These are phyloP conservation scores for Nibea albiflora DNA, from an alignment of 2,113 vertebrate genomes.

Conservation along the genomic window DNA sequence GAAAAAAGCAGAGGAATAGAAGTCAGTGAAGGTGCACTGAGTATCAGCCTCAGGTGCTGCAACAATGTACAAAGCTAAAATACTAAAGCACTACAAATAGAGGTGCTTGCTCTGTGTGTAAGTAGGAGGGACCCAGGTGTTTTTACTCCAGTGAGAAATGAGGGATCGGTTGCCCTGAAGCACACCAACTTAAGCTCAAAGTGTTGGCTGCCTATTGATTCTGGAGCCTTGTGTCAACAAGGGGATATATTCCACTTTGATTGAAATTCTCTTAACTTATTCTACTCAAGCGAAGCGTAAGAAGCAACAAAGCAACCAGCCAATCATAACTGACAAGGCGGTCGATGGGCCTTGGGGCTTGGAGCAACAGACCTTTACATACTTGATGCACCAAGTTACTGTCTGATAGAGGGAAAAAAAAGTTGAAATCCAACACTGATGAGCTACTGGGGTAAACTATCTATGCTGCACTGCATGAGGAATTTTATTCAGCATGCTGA, in stretches of 20 bases:
- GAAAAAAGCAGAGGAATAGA: neutral
- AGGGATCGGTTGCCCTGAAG: constrained; percentile 63
- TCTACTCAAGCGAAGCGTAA: constrained; percentile 68
- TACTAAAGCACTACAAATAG: constrained; percentile 47
- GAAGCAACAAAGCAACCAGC: constrained; percentile 73
- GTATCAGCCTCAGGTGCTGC: constrained; percentile 26
- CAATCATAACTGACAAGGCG: constrained; percentile 78
- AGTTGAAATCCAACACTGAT: constrained; percentile 64
- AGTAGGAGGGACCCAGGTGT: constrained; percentile 62
- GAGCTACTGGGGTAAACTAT: constrained; percentile 56
- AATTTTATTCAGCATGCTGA: constrained; percentile 57
- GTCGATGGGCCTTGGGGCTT: constrained; percentile 68
- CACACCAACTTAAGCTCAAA: constrained; percentile 69
- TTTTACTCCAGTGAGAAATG: constrained; percentile 57
- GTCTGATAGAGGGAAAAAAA: constrained; percentile 42
- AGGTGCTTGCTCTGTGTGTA: constrained; percentile 45
- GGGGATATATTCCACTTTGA: constrained; percentile 76
- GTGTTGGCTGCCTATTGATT: constrained; percentile 79
- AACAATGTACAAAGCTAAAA: constrained; percentile 38
- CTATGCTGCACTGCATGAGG: constrained; percentile 57
- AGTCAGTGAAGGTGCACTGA: constrained; percentile 9
- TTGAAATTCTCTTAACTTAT: constrained; percentile 81
- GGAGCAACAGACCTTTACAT: constrained; percentile 64
- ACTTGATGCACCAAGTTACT: constrained; percentile 62
- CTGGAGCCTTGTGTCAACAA: constrained; percentile 70